phyloP scores from a whole-genome alignment of 2,797 vertebrate species.

The Aldrovandia affinis region DNA sequence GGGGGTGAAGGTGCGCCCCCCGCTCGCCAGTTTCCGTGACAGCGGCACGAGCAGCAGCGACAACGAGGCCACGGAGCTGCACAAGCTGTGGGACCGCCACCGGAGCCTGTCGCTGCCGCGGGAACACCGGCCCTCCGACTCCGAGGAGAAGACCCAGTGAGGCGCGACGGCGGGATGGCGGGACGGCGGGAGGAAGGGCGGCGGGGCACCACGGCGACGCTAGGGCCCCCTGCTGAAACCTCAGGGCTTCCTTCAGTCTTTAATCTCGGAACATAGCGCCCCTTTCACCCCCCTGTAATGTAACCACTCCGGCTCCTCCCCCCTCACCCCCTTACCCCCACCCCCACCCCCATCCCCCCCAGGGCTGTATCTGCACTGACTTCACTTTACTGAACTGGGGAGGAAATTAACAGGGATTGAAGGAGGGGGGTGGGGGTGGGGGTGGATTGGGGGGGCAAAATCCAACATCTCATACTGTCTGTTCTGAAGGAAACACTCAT shows the following conservation, averaged over 20 bases:
- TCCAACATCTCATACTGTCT: background rate
- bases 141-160: constrained; percentile 85
- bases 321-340: too few relatives aligned
- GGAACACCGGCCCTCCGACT: constrained; percentile 80
- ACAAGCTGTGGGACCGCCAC: constrained; percentile 91
- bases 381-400: constrained; percentile 46
- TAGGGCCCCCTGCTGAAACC: constrained; percentile 47
- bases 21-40: constrained; percentile 92
- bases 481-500: constrained; percentile 5
- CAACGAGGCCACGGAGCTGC: constrained; percentile 89
- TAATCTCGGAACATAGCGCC: background rate
- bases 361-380: constrained; percentile 52
- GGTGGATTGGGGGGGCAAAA: background rate
- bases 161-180: background rate
- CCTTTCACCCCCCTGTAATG: too few relatives aligned
- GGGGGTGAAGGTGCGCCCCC: constrained; percentile 89
- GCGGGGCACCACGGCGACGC: background rate
- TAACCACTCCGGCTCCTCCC: background rate
- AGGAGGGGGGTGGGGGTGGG: background rate
- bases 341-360: background rate
- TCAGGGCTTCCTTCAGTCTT: constrained; percentile 65
- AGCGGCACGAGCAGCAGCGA: constrained; percentile 89
- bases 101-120: constrained; percentile 83
- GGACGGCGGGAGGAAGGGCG: constrained; percentile 38
- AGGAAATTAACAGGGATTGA: background rate